These are phyloP conservation scores for Chymomyza amoena DNA, from an alignment of 2,888 invertebrate species.

Conservation along the genomic window DNA sequence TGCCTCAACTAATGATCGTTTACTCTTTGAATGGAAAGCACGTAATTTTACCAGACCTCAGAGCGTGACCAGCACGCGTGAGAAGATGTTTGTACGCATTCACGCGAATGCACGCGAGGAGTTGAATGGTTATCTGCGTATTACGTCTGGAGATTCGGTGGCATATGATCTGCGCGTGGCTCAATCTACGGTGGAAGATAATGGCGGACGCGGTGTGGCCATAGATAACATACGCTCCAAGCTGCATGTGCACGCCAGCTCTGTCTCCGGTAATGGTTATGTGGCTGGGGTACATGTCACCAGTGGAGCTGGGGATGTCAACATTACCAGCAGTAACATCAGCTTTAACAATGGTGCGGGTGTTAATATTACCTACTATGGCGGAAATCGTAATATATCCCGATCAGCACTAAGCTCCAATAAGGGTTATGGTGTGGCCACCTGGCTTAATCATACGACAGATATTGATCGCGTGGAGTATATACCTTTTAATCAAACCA, in stretches of 20 bases:
- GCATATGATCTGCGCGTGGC: slow-evolving; percentile 93
- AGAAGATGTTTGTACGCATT: slow-evolving; percentile 90
- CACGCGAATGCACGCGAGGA: slow-evolving; percentile 86
- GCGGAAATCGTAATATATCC: slow-evolving; percentile 95
- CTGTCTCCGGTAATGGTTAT: slow-evolving; percentile 91
- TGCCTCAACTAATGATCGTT: slow-evolving; percentile 84
- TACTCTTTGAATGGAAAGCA: slow-evolving; percentile 86
- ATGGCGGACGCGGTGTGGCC: slow-evolving; percentile 96
- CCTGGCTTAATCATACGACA: slow-evolving; percentile 92
- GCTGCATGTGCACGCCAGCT: slow-evolving; percentile 90
- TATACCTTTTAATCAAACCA: slow-evolving; percentile 89
- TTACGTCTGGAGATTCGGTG: slow-evolving; percentile 88
- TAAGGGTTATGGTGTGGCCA: slow-evolving; percentile 90
- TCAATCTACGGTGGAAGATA: slow-evolving; percentile 90
- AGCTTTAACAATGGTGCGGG: slow-evolving; percentile 96
- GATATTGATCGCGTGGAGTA: slow-evolving; percentile 84
- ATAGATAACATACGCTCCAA: slow-evolving; percentile 94
- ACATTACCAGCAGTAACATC: slow-evolving; percentile 93
- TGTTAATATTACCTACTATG: slow-evolving; percentile 95
- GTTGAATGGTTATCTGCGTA: slow-evolving; percentile 87
- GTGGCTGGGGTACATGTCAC: slow-evolving; percentile 94
- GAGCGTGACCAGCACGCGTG: slow-evolving; percentile 89
- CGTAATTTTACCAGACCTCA: slow-evolving; percentile 93
- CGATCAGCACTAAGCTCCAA: slow-evolving; percentile 91
- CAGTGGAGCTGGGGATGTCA: slow-evolving; percentile 95